Percentiles rank a stretch among this genome's conserved stretches.
phyloP scores from a whole-genome alignment of 2,797 vertebrate genomes.

The Acrossocheilus fasciatus region DNA sequence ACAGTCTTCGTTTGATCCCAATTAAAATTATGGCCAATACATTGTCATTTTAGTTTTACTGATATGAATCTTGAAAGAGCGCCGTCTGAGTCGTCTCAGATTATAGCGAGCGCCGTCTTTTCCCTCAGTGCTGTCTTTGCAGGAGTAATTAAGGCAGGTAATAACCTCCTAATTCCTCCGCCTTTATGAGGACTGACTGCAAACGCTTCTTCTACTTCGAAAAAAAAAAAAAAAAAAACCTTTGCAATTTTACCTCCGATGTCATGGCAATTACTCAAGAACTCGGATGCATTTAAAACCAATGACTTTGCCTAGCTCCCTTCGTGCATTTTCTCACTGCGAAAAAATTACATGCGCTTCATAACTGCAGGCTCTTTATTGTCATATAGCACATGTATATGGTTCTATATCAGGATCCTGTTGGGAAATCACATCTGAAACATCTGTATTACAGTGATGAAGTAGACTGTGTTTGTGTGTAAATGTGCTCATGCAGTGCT shows the following conservation, averaged over 20 bases:
- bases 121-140: conserved; percentile 48
- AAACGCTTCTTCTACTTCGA: conserved; percentile 1
- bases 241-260: conserved; percentile 38
- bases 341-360: not conserved
- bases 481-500: conserved; percentile 32
- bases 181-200: conserved; percentile 42
- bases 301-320: conserved; percentile 39
- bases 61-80: conserved; percentile 47
- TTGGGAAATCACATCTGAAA: conserved; percentile 58
- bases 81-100: conserved; percentile 22
- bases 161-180: conserved; percentile 31
- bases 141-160: conserved; percentile 50
- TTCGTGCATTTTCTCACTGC: conserved; percentile 6
- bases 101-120: conserved; percentile 48
- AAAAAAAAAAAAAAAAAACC: not conserved
- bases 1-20: conserved; percentile 49
- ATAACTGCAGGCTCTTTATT: conserved; percentile 29
- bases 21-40: conserved; percentile 59
- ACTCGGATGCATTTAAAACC: conserved; percentile 45
- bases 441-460: conserved; percentile 58
- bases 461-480: conserved; percentile 41
- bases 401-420: conserved; percentile 48
- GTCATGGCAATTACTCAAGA: conserved; percentile 43
- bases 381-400: conserved; percentile 49
- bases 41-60: conserved; percentile 42